Conservation (phyloP, 2,888 invertebrate genomes). For the Allygus modestus region DNA sequence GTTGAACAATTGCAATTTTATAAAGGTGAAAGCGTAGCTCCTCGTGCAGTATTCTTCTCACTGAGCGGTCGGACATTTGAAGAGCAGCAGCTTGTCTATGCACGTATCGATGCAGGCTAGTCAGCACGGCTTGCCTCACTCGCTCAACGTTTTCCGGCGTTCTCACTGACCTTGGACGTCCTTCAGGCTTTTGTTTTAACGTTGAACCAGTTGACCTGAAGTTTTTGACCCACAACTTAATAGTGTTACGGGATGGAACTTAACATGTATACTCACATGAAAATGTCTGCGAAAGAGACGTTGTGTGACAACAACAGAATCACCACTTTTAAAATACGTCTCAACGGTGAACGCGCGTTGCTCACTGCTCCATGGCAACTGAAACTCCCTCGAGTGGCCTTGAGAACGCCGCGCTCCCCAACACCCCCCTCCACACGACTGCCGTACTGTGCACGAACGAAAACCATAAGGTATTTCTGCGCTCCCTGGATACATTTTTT, state of each 20-base stretch:
- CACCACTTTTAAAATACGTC: conserved; percentile 55
- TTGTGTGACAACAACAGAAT: conserved; percentile 59
- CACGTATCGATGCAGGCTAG: not conserved
- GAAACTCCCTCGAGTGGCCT: too few species aligned
- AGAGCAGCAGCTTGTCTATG: conserved; percentile 43
- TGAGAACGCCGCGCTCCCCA: too few species aligned
- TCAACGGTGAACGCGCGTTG: conserved; percentile 56
- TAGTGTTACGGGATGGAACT: conserved; percentile 44
- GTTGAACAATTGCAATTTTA: not conserved
- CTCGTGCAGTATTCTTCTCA: not conserved
- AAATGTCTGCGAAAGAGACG: conserved; percentile 68
- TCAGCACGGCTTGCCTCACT: conserved; percentile 53
- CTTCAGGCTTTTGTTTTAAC: conserved; percentile 31
- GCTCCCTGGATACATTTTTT: too few species aligned
- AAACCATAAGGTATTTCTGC: too few species aligned
- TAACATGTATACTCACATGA: conserved; percentile 20
- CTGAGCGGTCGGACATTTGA: not conserved
- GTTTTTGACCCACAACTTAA: conserved; percentile 27
- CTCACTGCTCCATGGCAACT: conserved; percentile 47
- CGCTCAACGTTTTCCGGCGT: conserved; percentile 30
- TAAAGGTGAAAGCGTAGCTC: not conserved
- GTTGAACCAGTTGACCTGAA: conserved; percentile 47
- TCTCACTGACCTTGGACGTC: conserved; percentile 51
- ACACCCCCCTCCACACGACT: too few species aligned
- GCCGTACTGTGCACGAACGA: too few species aligned